Evolutionary conservation across 1,140 invertebrate genomes (phyloP).

Genomic region (Whitmania pigra): DNA sequence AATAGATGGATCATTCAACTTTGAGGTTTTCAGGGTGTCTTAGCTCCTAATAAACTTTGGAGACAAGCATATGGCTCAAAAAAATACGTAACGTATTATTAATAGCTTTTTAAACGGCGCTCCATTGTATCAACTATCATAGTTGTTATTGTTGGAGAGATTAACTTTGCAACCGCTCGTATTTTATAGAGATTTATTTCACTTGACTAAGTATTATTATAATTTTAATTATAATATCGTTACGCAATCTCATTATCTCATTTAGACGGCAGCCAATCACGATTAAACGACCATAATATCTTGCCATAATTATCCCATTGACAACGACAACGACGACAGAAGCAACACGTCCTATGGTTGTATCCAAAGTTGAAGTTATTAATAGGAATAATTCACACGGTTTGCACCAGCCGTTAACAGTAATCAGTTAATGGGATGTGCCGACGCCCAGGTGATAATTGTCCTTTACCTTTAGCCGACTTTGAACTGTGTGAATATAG

Average conservation of each 20-base stretch:
- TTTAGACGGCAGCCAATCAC: background rate
- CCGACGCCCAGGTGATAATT: background rate
- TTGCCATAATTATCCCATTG: background rate
- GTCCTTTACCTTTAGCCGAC: background rate
- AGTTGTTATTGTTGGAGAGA: background rate
- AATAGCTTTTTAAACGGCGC: no score
- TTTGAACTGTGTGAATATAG: background rate
- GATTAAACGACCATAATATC: background rate
- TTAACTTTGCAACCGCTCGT: background rate
- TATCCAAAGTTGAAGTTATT: background rate
- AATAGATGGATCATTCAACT: background rate
- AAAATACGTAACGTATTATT: no score
- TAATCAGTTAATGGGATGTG: background rate
- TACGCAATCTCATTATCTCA: background rate
- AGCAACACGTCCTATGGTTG: background rate
- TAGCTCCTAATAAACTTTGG: no score
- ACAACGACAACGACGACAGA: background rate
- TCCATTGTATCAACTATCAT: no score
- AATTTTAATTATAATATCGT: background rate
- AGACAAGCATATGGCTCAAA: no score
- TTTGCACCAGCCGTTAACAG: background rate
- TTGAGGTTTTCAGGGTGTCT: no score
- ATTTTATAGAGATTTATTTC: background rate
- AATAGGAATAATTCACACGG: background rate
- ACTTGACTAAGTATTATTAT: background rate